Base-by-base conservation (phyloP, 30 jellyfish, hydroid and myxozoan species). In the Sanderia malayensis region DNA sequence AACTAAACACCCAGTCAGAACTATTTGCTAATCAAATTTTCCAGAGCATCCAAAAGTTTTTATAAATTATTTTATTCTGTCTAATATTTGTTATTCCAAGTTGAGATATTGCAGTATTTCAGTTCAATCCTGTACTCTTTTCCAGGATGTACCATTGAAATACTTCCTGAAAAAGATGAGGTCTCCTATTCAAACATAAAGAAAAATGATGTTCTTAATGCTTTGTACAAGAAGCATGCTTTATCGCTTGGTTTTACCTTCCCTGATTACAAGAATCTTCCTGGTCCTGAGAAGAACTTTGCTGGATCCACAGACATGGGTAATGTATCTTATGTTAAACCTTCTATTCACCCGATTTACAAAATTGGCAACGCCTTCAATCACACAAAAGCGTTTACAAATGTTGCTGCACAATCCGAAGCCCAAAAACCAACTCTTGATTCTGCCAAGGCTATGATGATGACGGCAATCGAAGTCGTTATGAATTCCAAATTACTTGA, bases 261-360 rank as follows among this genome's bases (percentile, higher is more conserved):
- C 70, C 60, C 61, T 33, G 95, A 73, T 30, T 72, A 60, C 31
- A 74, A 24, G 33, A 41, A 44, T 24, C 32, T 29, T 29, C 31
- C 86, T 9, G 41, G 31, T 0, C 62, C 63, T 57, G 77, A 47
- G 17, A 33, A 59, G 49, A 53, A 58, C 13, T 26, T 41, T 67
- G 49, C 71, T n/a, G 97, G 96, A 4, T 74, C 94, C 4, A 80
- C 95, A 29, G 97, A 88, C 32, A 81, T 81, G 92, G 97, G 97
- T 19, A 88, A 88, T 53, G 88, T 88, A 15, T 88, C 97, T 57
- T 88, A 88, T 25, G 63, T 68, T 2, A 44, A 60, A 45, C 95
- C 97, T 8, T 79, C 95, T 3, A 88, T 88, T 23, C 97, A 88
- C 63, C 97, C 97, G 8, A 26, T 61, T 27, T 88, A 49, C 69